phyloP scores from a whole-genome alignment of 2,113 vertebrate species.

The Chaetorhynchus papuensis region DNA sequence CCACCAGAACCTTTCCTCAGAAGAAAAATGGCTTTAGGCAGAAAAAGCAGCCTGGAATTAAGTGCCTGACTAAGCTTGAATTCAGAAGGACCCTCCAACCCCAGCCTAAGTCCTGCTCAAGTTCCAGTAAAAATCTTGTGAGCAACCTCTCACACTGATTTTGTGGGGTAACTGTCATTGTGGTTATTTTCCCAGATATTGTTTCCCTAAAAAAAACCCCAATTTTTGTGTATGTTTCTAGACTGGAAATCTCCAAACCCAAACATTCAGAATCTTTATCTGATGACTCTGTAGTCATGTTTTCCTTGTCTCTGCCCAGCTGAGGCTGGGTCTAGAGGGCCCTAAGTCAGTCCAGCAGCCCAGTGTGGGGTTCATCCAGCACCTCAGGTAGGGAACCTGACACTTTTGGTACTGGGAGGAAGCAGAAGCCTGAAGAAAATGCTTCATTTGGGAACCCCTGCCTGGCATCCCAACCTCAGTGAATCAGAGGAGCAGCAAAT shows the following conservation, averaged over 20 bases:
- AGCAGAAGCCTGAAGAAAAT: background rate
- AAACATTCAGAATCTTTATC: background rate
- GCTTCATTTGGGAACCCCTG: background rate
- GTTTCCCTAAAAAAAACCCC: background rate
- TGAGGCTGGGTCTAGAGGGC: background rate
- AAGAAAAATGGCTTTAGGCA: background rate
- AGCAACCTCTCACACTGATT: background rate
- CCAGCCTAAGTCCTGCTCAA: background rate
- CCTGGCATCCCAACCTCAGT: background rate
- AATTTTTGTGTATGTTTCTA: background rate
- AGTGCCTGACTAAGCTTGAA: background rate
- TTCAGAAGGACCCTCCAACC: background rate
- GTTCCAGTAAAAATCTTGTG: background rate
- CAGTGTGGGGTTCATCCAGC: background rate
- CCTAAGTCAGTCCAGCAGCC: background rate
- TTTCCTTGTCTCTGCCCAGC: background rate
- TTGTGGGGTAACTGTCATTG: background rate
- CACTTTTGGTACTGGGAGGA: background rate
- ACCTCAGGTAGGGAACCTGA: background rate
- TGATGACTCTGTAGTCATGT: background rate
- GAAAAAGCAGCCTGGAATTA: background rate
- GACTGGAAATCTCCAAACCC: background rate
- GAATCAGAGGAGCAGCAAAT: background rate
- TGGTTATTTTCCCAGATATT: background rate
- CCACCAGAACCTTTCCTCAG: background rate